Evolutionary conservation across 2,113 vertebrate species (phyloP), one percentile per base, ranked within the genome.

Genomic region (Formicarius rufipectus): DNA sequence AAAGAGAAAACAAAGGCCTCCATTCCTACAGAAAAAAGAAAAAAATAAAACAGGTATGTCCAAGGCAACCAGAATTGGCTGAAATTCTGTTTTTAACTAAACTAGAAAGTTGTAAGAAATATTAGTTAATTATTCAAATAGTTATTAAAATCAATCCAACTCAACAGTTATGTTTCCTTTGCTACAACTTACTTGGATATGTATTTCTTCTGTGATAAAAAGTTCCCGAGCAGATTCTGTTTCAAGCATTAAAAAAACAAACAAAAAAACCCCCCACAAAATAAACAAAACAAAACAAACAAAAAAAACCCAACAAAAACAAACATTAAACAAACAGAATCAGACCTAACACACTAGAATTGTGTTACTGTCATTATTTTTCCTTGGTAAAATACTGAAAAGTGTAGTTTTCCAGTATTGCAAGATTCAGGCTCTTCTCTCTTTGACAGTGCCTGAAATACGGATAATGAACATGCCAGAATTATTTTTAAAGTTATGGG

Each of bases 31-130:
- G 49, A 30, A 39, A 77, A 85, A 71, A 91, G 53, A 80, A 55
- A 85, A 89, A 56, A 59, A 66, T 49, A 58, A 69, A 97, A 53
- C 92, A 98, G 98, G 98, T 98, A 96, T 19, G 87, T 79, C 95
- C 91, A 96, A 75, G 80, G 15, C 35, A 75, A 63, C 37, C 30
- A 93, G 35, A 90, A 42, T 76, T 74, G 73, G 30, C 35, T 87
- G 74, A 74, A 91, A n/a, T 52, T 74, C 14, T 87, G 31, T 89
- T 73, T 59, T 28, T 66, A 84, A 62, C 24, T 76, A 13, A 24
- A 39, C 19, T 72, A 56, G 31, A 87, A 94, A 81, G 25, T 47
- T 76, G 9, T 18, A 45, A 44, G 50, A 28, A 95, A 12, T 67
- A 33, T 37, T 30, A 56, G 14, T 63, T 62, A 64, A 25, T 68